Base-by-base conservation (phyloP, 92 coral and sea anemone genomes). In the Porites evermanni region DNA sequence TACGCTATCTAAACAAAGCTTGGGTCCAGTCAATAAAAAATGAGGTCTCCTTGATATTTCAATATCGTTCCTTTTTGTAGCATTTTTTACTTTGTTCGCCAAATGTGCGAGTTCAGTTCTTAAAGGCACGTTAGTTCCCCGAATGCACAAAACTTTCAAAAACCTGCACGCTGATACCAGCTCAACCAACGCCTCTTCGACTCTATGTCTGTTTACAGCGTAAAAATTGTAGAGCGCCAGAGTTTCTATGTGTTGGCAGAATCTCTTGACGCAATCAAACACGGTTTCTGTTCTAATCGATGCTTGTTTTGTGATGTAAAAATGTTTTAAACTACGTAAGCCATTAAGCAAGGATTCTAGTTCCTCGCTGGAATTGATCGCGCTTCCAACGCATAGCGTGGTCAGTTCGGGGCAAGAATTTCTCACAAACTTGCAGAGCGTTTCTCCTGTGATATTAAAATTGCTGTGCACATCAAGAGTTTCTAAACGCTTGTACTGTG, bases 381-480 rank as follows among this genome's bases (percentile, higher is more conserved):
- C 90, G 74, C 94, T 94, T 0, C 97, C 97, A 58, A 91, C 91
- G 65, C 97, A 91, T 38, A 94, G 86, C 1, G 94, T 94, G 20
- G 85, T 79, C 32, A 94, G 64, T 13, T 67, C 64, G 13, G 91
- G 73, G 12, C 97, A 38, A 38, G 47, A 94, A 32, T 70, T 83
- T 44, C 29, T 61, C 6, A 89, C 95, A 53, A 94, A 87, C 67
- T 68, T 72, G 63, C 92, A 87, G 70, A 94, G 84, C 74, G 86
- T 78, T 32, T 89, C 74, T 50, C 94, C 94, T 53, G 87, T 85
- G 59, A 94, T 82, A 77, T 94, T 91, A 74, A 91, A 91, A 72
- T 93, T 94, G 83, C 97, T 94, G 80, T 94, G 97, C 53, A 94
- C 86, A 76, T 94, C 97, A 6, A 94, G 86, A 50, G 90, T 76